Percentiles rank a stretch among this genome's conserved stretches.
Evolutionary conservation across 2,797 vertebrate genomes (phyloP).

Genomic region (Sebastes ruberrimus): DNA sequence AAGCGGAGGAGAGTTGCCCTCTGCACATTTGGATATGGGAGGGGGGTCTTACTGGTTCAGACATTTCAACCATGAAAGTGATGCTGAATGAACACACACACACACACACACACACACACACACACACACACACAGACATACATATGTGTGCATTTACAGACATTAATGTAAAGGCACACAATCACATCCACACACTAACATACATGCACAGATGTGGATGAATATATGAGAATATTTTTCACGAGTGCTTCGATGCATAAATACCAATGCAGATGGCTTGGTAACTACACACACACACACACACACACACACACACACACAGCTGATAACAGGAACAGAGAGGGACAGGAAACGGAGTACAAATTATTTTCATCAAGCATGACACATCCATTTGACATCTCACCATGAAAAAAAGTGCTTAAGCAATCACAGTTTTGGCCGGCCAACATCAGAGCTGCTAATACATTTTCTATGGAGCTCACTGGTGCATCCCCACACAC

Average conservation of each 20-base stretch:
- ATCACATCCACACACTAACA: not conserved
- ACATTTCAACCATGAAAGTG: not conserved
- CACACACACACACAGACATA: not conserved
- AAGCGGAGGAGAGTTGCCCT: not conserved
- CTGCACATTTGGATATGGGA: not conserved
- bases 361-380: constrained; percentile 61
- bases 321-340: constrained; percentile 35
- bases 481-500: constrained; percentile 27
- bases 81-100: not conserved
- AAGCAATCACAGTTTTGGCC: constrained; percentile 43
- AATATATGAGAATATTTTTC: constrained; percentile 21
- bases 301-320: not conserved
- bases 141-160: not conserved
- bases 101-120: not conserved
- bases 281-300: not conserved
- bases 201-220: not conserved
- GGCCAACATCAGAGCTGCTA: constrained; percentile 50
- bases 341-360: constrained; percentile 17
- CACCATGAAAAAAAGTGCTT: constrained; percentile 50
- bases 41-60: not conserved
- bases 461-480: constrained; percentile 56
- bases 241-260: not conserved
- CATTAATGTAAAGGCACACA: not conserved
- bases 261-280: constrained; percentile 23
- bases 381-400: constrained; percentile 69